A percentile compares a stretch with the other conserved stretches of the same genome.
Evolutionary conservation across 2,888 invertebrate species (phyloP).

Genomic region (Plebejus melissa): DNA sequence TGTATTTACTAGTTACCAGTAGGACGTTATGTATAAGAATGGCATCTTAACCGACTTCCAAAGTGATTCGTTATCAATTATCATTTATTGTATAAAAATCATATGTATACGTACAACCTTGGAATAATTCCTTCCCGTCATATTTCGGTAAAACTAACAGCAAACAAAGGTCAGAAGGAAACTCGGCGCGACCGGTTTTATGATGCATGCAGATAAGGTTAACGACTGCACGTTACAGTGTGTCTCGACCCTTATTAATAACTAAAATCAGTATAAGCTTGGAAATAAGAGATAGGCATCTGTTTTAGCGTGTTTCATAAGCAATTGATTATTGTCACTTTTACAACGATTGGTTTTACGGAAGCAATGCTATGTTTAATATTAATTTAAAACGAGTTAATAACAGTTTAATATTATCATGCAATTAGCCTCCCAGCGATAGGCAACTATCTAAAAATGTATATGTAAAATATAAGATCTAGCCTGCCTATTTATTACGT

Average conservation of each 20-base stretch:
- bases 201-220: conserved; percentile 5
- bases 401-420: not conserved
- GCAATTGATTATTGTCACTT: not conserved
- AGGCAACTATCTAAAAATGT: not conserved
- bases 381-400: not conserved
- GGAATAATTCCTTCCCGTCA: conserved; percentile 4
- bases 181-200: conserved; percentile 15
- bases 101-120: not conserved
- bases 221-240: not conserved
- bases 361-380: not conserved
- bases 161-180: conserved; percentile 10
- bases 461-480: not conserved
- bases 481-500: not conserved
- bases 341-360: not conserved
- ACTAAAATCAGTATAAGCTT: not conserved
- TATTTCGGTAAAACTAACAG: conserved; percentile 13
- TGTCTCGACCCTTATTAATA: not conserved
- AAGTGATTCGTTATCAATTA: not conserved
- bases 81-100: not conserved
- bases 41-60: not conserved
- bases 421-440: not conserved
- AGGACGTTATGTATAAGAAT: not conserved
- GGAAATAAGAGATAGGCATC: not conserved
- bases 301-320: conserved; percentile 1
- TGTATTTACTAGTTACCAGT: not conserved